Conservation (phyloP, 1,140 invertebrate species). For the Zaprionus ghesquierei region DNA sequence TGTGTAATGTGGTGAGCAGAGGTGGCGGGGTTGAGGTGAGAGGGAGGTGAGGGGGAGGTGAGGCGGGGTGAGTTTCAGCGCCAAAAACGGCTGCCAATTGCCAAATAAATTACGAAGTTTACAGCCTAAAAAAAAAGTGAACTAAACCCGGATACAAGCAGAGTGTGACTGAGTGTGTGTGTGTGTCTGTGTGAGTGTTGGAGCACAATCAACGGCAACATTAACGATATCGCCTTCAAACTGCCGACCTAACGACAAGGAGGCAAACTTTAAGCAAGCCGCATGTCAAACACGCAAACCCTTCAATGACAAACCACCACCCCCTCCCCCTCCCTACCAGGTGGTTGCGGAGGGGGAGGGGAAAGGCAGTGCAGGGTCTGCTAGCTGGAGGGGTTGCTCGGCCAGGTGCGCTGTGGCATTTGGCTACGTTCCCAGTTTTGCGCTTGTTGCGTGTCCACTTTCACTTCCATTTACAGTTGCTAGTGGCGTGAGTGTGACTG, state of each 20-base stretch:
- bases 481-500: constrained; percentile 8
- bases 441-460: constrained; percentile 78
- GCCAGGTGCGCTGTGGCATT: constrained; percentile 42
- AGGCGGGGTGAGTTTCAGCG: neutral
- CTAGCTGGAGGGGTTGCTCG: neutral
- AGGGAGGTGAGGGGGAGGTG: neutral
- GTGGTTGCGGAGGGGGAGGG: neutral
- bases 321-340: neutral
- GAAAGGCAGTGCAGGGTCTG: neutral
- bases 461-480: constrained; percentile 70
- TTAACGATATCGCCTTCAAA: constrained; percentile 79
- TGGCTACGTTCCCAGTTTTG: constrained; percentile 51
- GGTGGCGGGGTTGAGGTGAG: neutral
- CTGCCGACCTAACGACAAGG: constrained; percentile 51
- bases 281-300: constrained; percentile 74
- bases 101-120: constrained; percentile 77
- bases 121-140: constrained; percentile 41
- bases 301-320: constrained; percentile 56
- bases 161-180: neutral
- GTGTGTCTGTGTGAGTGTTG: constrained; percentile 30
- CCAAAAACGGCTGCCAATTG: constrained; percentile 68
- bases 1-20: neutral
- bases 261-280: constrained; percentile 41
- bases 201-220: constrained; percentile 76
- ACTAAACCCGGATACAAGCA: constrained; percentile 17